A percentile compares a stretch with the other conserved stretches of the same genome.
Conservation (phyloP, 35 echinoderm and acorn worm genomes). For the Nesometra sesokonis region DNA sequence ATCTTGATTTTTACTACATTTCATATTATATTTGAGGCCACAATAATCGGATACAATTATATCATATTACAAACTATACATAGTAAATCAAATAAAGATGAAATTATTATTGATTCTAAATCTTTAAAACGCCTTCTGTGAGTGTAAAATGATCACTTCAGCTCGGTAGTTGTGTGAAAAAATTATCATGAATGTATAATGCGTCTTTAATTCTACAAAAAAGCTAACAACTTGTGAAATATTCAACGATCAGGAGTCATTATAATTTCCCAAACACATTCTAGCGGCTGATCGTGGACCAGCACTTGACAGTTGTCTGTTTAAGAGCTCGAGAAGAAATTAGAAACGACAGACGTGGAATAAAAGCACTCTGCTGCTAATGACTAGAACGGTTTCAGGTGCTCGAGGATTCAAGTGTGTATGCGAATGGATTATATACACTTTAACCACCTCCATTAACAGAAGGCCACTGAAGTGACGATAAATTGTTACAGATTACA, state of each 20-base stretch:
- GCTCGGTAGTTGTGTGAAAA: no score
- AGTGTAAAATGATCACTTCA: no score
- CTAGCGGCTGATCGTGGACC: not conserved
- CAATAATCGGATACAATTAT: no score
- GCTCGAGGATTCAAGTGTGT: not conserved
- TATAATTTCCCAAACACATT: not conserved
- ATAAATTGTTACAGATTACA: no score
- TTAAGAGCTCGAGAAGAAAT: not conserved
- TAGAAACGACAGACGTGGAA: not conserved
- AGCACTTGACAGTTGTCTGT: not conserved
- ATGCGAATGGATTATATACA: not conserved
- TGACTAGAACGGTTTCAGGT: not conserved
- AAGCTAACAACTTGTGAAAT: not conserved
- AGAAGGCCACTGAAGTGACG: not conserved
- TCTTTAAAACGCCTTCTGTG: no score
- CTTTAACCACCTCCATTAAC: not conserved
- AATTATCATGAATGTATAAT: no score
- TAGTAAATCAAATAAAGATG: no score
- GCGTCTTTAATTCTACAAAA: no score
- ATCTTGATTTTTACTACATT: no score
- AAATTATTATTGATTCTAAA: no score
- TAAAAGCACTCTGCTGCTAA: not conserved
- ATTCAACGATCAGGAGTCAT: not conserved
- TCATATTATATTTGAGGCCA: no score
- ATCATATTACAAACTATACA: no score